A percentile compares a stretch with the other conserved stretches of the same genome.
These are phyloP conservation scores for Parapsyche elsis DNA, from an alignment of 1,140 invertebrate species.

Conservation along the genomic window DNA sequence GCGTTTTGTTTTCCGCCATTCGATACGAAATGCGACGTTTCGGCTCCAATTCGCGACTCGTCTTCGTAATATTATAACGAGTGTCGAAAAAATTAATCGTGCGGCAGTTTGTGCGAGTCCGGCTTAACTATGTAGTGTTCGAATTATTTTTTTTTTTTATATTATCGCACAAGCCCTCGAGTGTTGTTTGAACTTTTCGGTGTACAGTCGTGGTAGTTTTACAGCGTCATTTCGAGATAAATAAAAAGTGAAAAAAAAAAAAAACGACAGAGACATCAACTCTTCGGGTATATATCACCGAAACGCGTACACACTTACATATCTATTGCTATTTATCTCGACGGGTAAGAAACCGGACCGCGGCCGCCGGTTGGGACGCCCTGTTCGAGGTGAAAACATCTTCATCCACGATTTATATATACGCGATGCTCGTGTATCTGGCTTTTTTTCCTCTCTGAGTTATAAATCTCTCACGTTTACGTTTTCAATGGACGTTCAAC, in stretches of 20 bases:
- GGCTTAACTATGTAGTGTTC: too few species aligned
- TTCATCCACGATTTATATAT: slow-evolving; percentile 28
- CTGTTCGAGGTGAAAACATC: neutral
- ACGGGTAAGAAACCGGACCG: neutral
- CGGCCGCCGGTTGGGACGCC: neutral
- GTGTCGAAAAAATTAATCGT: too few species aligned
- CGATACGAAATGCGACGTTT: slow-evolving; percentile 26
- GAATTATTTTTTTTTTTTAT: too few species aligned
- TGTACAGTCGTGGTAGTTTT: neutral
- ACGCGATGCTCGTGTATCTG: slow-evolving; percentile 9
- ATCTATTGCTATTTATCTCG: slow-evolving; percentile 12
- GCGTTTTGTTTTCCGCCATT: slow-evolving; percentile 52
- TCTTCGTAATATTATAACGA: neutral
- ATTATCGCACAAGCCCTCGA: too few species aligned
- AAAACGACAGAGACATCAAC: neutral
- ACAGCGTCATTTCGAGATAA: neutral
- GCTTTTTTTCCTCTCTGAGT: slow-evolving; percentile 22
- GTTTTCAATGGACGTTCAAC: slow-evolving; percentile 31
- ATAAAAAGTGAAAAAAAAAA: neutral
- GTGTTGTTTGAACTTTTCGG: neutral
- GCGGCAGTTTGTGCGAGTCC: too few species aligned
- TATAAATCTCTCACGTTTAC: slow-evolving; percentile 28
- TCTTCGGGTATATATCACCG: slow-evolving; percentile 11
- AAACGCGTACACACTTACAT: neutral
- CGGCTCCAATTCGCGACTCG: neutral